These are phyloP conservation scores for Tenualosa ilisha DNA, from an alignment of 2,797 vertebrate genomes.

Conservation along the genomic window DNA sequence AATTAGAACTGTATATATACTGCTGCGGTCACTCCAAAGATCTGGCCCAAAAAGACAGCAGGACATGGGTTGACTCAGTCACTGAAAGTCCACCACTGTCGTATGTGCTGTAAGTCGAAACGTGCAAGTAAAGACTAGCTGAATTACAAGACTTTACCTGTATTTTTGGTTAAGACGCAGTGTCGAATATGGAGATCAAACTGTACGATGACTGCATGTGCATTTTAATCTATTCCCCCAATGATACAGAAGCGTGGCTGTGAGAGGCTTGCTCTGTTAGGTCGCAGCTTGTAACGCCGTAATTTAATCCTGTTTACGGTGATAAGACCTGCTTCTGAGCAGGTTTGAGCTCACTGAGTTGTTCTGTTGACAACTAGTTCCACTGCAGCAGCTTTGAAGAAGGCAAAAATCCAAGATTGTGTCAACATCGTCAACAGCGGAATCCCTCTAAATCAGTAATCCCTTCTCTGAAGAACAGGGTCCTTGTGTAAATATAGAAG, in stretches of 20 bases:
- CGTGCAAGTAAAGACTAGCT: too few species aligned
- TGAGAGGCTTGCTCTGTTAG: background rate
- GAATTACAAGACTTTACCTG: background rate
- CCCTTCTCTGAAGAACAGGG: conserved; percentile 16
- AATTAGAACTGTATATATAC: too few species aligned
- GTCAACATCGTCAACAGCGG: background rate
- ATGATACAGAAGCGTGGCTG: background rate
- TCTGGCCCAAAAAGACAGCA: too few species aligned
- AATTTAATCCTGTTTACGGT: background rate
- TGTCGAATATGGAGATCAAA: too few species aligned
- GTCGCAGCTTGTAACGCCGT: background rate
- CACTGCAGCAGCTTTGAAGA: background rate
- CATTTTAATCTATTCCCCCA: background rate
- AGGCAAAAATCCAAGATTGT: conserved; percentile 17
- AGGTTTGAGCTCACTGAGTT: background rate
- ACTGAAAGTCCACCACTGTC: too few species aligned
- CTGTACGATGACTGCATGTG: background rate
- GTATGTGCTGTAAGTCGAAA: too few species aligned
- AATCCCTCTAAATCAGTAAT: conserved; percentile 4
- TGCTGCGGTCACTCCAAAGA: background rate
- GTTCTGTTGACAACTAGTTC: conserved; percentile 5
- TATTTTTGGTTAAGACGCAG: background rate
- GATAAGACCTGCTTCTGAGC: background rate
- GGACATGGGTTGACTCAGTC: too few species aligned
- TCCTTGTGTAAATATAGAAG: conserved; percentile 6